These are phyloP conservation scores for Drosophila biarmipes DNA, from an alignment of 1,140 invertebrate species.

Conservation along the genomic window DNA sequence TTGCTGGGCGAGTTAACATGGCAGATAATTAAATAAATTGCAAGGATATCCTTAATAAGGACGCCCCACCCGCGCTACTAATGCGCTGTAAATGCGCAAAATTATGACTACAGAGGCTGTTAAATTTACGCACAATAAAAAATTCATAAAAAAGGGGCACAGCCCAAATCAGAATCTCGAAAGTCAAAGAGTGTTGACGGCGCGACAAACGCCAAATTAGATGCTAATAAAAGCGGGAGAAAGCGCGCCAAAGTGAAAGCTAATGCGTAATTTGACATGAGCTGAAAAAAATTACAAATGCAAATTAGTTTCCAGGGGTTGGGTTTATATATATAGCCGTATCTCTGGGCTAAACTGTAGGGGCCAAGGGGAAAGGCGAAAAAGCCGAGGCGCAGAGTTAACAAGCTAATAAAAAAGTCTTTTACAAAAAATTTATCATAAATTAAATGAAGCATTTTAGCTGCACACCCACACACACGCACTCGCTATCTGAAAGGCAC, in stretches of 20 bases:
- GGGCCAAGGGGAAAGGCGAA: slow-evolving; percentile 31
- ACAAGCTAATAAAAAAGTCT: slow-evolving; percentile 81
- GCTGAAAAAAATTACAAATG: slow-evolving; percentile 79
- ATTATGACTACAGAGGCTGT: slow-evolving; percentile 43
- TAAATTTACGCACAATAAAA: slow-evolving; percentile 58
- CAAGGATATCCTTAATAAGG: background rate
- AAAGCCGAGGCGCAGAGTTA: slow-evolving; percentile 64
- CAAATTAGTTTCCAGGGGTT: slow-evolving; percentile 69
- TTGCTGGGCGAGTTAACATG: background rate
- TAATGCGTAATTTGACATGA: slow-evolving; percentile 80
- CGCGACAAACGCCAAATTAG: slow-evolving; percentile 71
- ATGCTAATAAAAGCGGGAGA: slow-evolving; percentile 75
- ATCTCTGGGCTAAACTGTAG: slow-evolving; percentile 18
- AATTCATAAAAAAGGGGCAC: slow-evolving; percentile 45
- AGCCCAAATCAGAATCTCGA: slow-evolving; percentile 36
- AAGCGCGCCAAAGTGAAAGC: slow-evolving; percentile 64
- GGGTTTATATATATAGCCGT: slow-evolving; percentile 1
- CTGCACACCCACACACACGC: slow-evolving; percentile 42
- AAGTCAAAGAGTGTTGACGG: slow-evolving; percentile 69
- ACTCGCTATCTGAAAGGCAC: slow-evolving; percentile 12
- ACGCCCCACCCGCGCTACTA: slow-evolving; percentile 7
- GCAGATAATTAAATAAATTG: slow-evolving; percentile 57
- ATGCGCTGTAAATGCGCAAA: slow-evolving; percentile 46
- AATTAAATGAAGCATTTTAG: slow-evolving; percentile 81
- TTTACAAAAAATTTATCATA: slow-evolving; percentile 77